phyloP scores from a whole-genome alignment of 2,113 vertebrate species.

The Electrona antarctica region DNA sequence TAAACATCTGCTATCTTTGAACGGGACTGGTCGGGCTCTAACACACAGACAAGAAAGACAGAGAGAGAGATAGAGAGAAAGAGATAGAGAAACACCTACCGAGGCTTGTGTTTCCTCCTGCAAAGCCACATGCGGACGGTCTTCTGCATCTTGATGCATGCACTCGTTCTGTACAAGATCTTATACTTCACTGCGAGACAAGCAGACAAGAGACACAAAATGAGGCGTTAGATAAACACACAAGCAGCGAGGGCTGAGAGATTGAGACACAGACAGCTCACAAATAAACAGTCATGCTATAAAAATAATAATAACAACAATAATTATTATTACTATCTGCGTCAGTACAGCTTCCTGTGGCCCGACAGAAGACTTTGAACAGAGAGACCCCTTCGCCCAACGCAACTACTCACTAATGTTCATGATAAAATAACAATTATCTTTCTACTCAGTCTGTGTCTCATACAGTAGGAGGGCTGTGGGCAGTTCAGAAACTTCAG shows the following conservation, averaged over 20 bases:
- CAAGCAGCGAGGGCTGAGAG: neutral
- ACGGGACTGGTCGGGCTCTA: neutral
- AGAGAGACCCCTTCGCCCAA: no score
- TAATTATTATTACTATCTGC: no score
- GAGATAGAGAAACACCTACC: constrained; percentile 76
- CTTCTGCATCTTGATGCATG: constrained; percentile 95
- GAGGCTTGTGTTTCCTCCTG: constrained; percentile 93
- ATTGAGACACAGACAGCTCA: neutral
- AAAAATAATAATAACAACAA: no score
- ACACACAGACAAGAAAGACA: neutral
- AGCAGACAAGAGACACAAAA: neutral
- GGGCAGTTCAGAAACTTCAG: no score
- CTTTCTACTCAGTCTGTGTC: no score
- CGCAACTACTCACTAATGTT: no score
- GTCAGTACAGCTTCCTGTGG: no score
- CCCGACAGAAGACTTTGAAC: no score
- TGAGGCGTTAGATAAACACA: neutral
- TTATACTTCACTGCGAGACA: constrained; percentile 91
- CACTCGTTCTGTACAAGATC: constrained; percentile 88
- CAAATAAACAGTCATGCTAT: neutral
- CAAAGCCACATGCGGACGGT: constrained; percentile 98
- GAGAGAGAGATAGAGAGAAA: neutral
- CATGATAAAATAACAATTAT: no score
- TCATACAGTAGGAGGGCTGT: no score
- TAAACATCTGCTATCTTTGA: no score